Base-by-base conservation (phyloP, 2,888 invertebrate species). In the Athalia circularis region DNA sequence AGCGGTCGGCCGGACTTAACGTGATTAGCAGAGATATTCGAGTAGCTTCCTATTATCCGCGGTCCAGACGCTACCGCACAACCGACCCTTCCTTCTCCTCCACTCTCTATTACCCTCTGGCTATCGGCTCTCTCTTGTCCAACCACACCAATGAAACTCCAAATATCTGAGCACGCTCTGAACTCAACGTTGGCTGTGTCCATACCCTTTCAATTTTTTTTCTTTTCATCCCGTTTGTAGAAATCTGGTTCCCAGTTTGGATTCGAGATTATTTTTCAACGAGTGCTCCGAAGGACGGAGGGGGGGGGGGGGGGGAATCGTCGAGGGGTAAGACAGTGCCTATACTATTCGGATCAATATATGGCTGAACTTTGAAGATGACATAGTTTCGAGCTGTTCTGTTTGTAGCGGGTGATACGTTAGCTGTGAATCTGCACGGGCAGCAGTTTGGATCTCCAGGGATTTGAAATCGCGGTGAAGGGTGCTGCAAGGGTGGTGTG, bases 1-100 rank as follows among this genome's bases (percentile, higher is more conserved):
- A 88, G 87, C 88, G 88, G 88, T 88, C 88, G 87, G 87, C 86
- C 85, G 87, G 89, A 89, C 89, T 89, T 89, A 89, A 89, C 88
- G 87, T 86, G 89, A 89, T 89, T 89, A 89, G 88, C 89, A 87
- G 88, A 89, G 88, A 89, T 89, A 89, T 86, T 85, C 84, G 77
- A 81, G 85, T 83, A 84, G 85, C 84, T 85, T 86, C 86, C 89
- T 87, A 88, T 89, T 89, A 89, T 88, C 86, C 87, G 87, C 83
- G 87, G 87, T 88, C 88, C 88, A 88, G 88, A 87, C 88, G 84
- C 85, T 84, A 80, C 83, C 84, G 78, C 84, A 81, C 81, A 82
- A 84, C 80, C 76, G 9, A 77, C 68, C 70, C 77, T 68, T 62
- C 62, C 70, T 9, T 61, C 52, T 29, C 62, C 8, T 72, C 15